Evolutionary conservation across 2,113 vertebrate species (phyloP).

Genomic region (Trichomycterus rosablanca): DNA sequence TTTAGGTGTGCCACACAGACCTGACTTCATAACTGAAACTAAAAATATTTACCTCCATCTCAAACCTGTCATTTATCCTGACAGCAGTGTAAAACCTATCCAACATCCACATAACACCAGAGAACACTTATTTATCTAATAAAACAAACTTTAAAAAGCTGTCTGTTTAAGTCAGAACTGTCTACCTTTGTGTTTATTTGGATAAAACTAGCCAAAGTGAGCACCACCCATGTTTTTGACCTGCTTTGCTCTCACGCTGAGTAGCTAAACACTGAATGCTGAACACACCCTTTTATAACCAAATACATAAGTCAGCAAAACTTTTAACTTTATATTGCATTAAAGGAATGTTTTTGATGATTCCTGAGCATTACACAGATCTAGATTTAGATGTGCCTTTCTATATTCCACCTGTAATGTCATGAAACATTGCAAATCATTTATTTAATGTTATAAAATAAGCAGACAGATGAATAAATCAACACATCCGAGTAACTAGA

Average conservation of each 20-base stretch:
- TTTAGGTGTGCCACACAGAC: slow-evolving; percentile 1
- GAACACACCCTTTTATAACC: neutral
- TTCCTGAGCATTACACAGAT: too few relatives aligned
- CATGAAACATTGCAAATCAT: too few relatives aligned
- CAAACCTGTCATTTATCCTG: slow-evolving; percentile 10
- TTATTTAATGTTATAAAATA: too few relatives aligned
- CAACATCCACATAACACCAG: slow-evolving; percentile 32
- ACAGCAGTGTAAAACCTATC: slow-evolving; percentile 18
- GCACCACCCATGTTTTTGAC: slow-evolving; percentile 7
- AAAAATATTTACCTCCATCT: slow-evolving; percentile 19
- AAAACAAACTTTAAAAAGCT: slow-evolving; percentile 39
- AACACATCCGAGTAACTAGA: too few relatives aligned
- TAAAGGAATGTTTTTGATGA: too few relatives aligned
- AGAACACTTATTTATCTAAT: slow-evolving; percentile 26
- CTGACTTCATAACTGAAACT: slow-evolving; percentile 14
- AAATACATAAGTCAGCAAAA: too few relatives aligned
- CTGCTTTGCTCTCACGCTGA: neutral
- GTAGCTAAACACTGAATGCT: neutral
- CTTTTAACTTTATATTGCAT: too few relatives aligned
- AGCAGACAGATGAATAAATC: too few relatives aligned
- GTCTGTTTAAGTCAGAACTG: slow-evolving; percentile 10
- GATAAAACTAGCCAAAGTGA: slow-evolving; percentile 11
- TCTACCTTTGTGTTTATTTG: slow-evolving; percentile 39
- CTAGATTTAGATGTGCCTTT: too few relatives aligned
- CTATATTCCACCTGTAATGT: too few relatives aligned